Conservation (phyloP, 2,888 invertebrate genomes). For the Drosophila merina region DNA sequence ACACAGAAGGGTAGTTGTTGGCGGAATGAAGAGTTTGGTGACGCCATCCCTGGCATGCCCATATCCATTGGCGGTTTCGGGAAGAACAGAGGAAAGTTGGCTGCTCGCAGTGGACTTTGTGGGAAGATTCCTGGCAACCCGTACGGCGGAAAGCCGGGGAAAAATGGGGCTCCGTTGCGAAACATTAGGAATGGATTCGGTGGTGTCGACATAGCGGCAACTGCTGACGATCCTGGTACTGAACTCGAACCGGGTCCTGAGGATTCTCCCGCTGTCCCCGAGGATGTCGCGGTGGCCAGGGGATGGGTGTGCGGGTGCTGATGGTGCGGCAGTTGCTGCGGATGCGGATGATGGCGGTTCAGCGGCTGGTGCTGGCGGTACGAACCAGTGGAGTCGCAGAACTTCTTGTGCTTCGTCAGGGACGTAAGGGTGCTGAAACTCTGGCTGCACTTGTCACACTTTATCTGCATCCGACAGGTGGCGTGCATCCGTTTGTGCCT, state of each 20-base stretch:
- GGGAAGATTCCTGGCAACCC: conserved; percentile 85
- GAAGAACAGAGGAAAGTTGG: conserved; percentile 86
- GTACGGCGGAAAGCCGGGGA: conserved; percentile 87
- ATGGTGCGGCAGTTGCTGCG: not conserved
- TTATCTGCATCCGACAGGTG: conserved; percentile 96
- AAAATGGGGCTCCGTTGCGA: conserved; percentile 88
- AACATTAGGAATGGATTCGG: conserved; percentile 90
- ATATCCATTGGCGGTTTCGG: conserved; percentile 85
- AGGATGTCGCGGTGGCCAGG: conserved; percentile 26
- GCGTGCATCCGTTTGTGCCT: conserved; percentile 99
- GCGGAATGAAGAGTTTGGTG: conserved; percentile 52
- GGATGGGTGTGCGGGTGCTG: conserved; percentile 6
- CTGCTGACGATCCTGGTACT: conserved; percentile 45
- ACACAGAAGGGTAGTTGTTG: conserved; percentile 20
- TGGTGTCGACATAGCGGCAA: conserved; percentile 85
- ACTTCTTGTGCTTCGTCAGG: conserved; percentile 97
- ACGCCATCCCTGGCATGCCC: conserved; percentile 82
- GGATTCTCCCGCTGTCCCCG: conserved; percentile 41
- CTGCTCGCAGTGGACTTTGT: conserved; percentile 84
- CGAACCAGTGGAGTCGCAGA: conserved; percentile 92
- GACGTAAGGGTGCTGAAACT: conserved; percentile 96
- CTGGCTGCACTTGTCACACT: conserved; percentile 97
- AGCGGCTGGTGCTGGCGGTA: conserved; percentile 50
- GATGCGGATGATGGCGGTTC: conserved; percentile 80
- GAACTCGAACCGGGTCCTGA: conserved; percentile 83